These are phyloP conservation scores for Anthopleura sola DNA, from an alignment of 64 coral and sea anemone species.

Conservation along the genomic window DNA sequence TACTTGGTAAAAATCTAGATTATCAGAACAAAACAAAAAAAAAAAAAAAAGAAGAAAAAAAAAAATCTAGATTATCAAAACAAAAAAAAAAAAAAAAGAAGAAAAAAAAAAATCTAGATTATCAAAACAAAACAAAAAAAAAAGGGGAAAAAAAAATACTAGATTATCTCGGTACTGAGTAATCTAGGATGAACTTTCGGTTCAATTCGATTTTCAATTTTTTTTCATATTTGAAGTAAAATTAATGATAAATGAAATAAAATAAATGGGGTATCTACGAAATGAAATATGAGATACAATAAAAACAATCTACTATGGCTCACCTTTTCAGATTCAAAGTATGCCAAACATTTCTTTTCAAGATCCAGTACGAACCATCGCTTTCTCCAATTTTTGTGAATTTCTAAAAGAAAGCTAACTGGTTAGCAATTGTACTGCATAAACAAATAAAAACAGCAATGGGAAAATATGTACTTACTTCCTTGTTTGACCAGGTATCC, in stretches of 20 bases:
- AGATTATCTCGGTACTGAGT: no score
- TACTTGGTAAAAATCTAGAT: no score
- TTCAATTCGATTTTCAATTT: no score
- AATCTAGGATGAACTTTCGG: no score
- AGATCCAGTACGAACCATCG: constrained; percentile 86
- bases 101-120: no score
- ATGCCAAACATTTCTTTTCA: constrained; percentile 74
- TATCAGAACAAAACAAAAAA: no score
- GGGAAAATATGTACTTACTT: constrained; percentile 40
- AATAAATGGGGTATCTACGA: not conserved
- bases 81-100: no score
- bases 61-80: no score
- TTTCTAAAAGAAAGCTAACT: constrained; percentile 18
- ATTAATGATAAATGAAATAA: not conserved
- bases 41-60: no score
- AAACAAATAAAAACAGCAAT: not conserved
- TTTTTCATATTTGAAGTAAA: no score
- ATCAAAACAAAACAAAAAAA: no score
- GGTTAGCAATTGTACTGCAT: not conserved
- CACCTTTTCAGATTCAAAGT: constrained; percentile 91
- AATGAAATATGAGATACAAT: not conserved
- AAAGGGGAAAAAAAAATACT: no score
- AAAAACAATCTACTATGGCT: not conserved
- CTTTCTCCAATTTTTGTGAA: constrained; percentile 88
- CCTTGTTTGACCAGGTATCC: constrained; percentile 91